Base-by-base conservation (phyloP, 1,140 invertebrate genomes). In the Brachionus rubens region DNA sequence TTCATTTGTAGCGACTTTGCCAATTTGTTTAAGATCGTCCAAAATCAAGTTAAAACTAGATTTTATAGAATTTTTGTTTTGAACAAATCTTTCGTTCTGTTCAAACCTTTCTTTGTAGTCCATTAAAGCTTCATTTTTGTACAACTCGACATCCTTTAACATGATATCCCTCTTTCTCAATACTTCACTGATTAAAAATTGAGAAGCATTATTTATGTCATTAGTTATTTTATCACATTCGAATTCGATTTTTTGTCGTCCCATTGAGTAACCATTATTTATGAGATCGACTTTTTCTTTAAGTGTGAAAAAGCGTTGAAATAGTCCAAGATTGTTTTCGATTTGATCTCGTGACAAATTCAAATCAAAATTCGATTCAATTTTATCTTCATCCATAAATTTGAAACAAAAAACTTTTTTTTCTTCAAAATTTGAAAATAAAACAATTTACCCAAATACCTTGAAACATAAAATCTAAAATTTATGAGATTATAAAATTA, bases 101-200 rank as follows among this genome's bases (percentile, higher is more conserved):
- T 62, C 56, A 62, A 24, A 65, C n/a, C 41, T 36, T n/a, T 46
- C 36, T 41, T 65, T 65, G 10, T 43, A 24, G 10, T 65, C 19
- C 59, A 65, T 40, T 4, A 65, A 10, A 12, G 40, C 19, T 24
- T 65, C 59, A 65, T 43, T 65, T 65, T 65, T 65, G 30, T 65
- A 65, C 26, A 24, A 65, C 24, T 65, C 59, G 14, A 65, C 41
- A 24, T 65, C 59, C 12, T 19, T 21, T 24, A 43, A 14, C 59
- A 65, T 65, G 2, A 65, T 65, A n/a, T 43, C n/a, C 7, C 40
- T 16, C 5, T 65, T 65, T 3, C 12, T 65, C 43, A 24, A 24
- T 65, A 65, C 24, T 43, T 65, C 36, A 21, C 12, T 16, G 12
- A 65, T 65, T 28, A 43, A 46, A 40, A 28, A 43, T 30, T 65